A percentile compares a stretch with the other conserved stretches of the same genome.
Conservation (phyloP, 2,113 vertebrate species). For the Ceyx margarethae region DNA sequence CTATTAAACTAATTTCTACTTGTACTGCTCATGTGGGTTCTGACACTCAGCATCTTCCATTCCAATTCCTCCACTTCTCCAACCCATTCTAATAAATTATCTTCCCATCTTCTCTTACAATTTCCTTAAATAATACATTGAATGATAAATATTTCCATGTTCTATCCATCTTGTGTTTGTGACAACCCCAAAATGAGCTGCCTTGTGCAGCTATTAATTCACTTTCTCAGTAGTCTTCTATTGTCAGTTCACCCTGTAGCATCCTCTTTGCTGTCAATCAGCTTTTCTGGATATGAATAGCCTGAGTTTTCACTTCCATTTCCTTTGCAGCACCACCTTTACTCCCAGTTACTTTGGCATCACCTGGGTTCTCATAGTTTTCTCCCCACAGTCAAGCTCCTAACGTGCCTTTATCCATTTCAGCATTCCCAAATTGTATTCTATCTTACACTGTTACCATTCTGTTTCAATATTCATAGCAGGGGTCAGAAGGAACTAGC, state of each 20-base stretch:
- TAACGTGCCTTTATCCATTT: neutral
- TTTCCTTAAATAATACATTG: neutral
- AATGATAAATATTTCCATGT: neutral
- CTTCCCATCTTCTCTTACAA: neutral
- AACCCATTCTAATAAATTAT: neutral
- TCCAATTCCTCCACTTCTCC: neutral
- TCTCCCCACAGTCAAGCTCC: neutral
- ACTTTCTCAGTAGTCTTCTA: neutral
- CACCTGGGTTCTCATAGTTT: neutral
- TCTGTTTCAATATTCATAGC: neutral
- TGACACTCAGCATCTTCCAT: neutral
- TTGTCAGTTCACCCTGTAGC: neutral
- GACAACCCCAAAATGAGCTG: neutral
- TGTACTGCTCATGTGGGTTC: neutral
- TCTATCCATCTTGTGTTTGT: neutral
- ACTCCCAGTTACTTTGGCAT: neutral
- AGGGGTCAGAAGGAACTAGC: neutral
- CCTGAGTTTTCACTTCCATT: neutral
- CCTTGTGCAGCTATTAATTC: neutral
- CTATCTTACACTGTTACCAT: neutral
- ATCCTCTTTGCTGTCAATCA: neutral
- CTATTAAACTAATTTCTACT: neutral
- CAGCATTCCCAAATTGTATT: neutral
- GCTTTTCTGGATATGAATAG: neutral
- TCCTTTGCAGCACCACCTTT: neutral